Percentiles rank a stretch among this genome's conserved stretches.
phyloP scores from a whole-genome alignment of 1,140 invertebrate genomes.

The Zaprionus inermis region DNA sequence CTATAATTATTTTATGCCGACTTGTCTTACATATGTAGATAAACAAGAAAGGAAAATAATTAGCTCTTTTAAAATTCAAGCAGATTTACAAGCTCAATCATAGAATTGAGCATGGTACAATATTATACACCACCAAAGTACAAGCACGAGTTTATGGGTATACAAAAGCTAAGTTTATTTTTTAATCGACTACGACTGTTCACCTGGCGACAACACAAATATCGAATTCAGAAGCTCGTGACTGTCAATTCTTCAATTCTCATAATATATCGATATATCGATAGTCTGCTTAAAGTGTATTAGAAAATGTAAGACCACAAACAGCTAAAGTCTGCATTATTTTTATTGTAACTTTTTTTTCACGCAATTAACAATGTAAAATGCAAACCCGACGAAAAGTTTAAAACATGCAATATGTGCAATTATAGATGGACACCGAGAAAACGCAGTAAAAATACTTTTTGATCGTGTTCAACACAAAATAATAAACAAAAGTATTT shows the following conservation, averaged over 20 bases:
- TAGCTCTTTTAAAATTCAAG: too few relatives aligned
- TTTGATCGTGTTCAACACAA: conserved; percentile 1
- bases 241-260: conserved; percentile 18
- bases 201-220: neutral
- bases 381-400: conserved; percentile 20
- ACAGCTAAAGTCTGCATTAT: conserved; percentile 26
- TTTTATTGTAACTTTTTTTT: conserved; percentile 38
- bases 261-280: conserved; percentile 24
- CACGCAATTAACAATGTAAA: conserved; percentile 16
- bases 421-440: conserved; percentile 18
- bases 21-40: too few relatives aligned
- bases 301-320: conserved; percentile 34
- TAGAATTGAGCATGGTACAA: too few relatives aligned
- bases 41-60: too few relatives aligned
- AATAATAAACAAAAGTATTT: conserved; percentile 51
- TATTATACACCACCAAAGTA: too few relatives aligned
- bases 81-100: too few relatives aligned
- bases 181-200: too few relatives aligned
- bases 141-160: too few relatives aligned
- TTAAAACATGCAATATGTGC: conserved; percentile 19
- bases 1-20: too few relatives aligned
- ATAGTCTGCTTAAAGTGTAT: conserved; percentile 21
- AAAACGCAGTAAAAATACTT: conserved; percentile 17
- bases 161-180: too few relatives aligned
- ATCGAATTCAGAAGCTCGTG: neutral